phyloP scores from a whole-genome alignment of 2,797 vertebrate species.

The Argentina silus region DNA sequence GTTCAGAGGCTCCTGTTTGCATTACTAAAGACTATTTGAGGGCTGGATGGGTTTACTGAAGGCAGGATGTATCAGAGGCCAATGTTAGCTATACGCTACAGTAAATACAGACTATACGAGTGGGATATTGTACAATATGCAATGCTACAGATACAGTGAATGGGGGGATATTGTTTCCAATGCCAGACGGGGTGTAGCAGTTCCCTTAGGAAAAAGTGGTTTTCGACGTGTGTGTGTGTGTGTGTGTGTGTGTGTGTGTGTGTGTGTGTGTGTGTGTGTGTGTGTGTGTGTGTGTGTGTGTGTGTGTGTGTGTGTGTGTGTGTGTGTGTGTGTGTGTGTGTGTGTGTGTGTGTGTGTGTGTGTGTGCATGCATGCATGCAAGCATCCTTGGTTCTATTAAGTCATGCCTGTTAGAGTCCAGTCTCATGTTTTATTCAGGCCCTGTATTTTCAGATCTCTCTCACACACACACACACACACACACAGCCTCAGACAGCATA shows the following conservation, averaged over 20 bases:
- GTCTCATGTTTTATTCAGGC: slow-evolving; percentile 22
- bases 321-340: not conserved
- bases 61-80: too few relatives aligned
- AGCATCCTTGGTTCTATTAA: not conserved
- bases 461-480: not conserved
- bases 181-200: too few relatives aligned
- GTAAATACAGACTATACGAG: too few relatives aligned
- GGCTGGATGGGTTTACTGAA: too few relatives aligned
- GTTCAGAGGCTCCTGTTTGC: too few relatives aligned
- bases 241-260: not conserved
- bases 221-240: slow-evolving; percentile 8
- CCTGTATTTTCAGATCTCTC: slow-evolving; percentile 21
- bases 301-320: not conserved
- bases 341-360: not conserved
- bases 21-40: too few relatives aligned
- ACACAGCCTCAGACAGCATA: not conserved
- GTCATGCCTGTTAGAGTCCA: slow-evolving; percentile 2
- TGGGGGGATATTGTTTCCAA: too few relatives aligned
- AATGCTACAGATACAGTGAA: too few relatives aligned
- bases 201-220: too few relatives aligned
- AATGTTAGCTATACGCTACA: too few relatives aligned
- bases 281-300: not conserved
- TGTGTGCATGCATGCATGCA: not conserved
- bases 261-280: slow-evolving; percentile 16
- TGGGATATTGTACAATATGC: too few relatives aligned